These are phyloP conservation scores for Pao palembangensis DNA, from an alignment of 2,113 vertebrate genomes.

Conservation along the genomic window DNA sequence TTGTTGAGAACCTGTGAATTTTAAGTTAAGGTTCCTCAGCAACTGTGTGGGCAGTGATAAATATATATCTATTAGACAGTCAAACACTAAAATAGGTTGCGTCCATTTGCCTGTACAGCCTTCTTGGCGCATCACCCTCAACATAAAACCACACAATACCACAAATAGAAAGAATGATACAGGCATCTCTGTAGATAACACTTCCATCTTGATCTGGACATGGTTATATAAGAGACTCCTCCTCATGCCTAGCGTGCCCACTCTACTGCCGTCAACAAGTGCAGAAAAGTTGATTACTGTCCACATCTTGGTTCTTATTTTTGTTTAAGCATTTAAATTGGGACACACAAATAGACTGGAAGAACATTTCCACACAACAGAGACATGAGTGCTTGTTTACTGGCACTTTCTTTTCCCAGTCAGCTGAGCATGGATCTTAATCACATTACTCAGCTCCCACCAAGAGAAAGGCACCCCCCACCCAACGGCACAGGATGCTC, in stretches of 20 bases:
- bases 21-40: conserved; percentile 23
- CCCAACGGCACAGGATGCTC: conserved; percentile 15
- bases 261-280: conserved; percentile 34
- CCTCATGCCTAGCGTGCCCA: conserved; percentile 38
- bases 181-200: conserved; percentile 35
- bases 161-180: conserved; percentile 31
- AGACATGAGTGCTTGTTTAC: conserved; percentile 40
- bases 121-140: conserved; percentile 46
- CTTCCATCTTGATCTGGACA: conserved; percentile 43
- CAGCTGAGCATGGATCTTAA: conserved; percentile 48
- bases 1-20: conserved; percentile 15
- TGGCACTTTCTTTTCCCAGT: conserved; percentile 24
- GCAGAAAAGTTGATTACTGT: conserved; percentile 26
- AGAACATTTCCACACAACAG: conserved; percentile 28
- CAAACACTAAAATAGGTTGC: conserved; percentile 43
- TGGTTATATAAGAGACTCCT: conserved; percentile 52
- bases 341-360: conserved; percentile 24
- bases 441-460: conserved; percentile 56
- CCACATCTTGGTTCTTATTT: conserved; percentile 18
- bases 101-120: conserved; percentile 33
- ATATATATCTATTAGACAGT: conserved; percentile 42
- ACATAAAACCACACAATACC: conserved; percentile 10
- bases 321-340: conserved; percentile 44
- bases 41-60: conserved; percentile 43
- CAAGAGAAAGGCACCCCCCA: conserved; percentile 43